phyloP scores from a whole-genome alignment of 2,797 vertebrate genomes.

The Lagodon rhomboides region DNA sequence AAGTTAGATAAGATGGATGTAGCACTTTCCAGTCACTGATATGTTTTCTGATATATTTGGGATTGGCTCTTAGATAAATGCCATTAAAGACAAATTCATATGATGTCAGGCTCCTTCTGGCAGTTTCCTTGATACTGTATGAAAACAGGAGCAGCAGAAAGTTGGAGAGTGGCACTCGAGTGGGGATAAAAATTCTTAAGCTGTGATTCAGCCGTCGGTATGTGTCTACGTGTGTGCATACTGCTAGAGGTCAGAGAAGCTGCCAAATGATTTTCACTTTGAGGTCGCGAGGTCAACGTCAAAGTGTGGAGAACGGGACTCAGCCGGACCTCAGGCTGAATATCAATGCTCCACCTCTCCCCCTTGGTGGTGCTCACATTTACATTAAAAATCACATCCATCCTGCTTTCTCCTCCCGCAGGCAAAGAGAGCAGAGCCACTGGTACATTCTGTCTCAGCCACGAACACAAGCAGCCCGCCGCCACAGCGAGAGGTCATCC shows the following conservation, averaged over 20 bases:
- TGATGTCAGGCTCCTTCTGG: neutral
- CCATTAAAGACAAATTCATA: neutral
- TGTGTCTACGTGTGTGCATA: constrained; percentile 2
- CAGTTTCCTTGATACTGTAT: constrained; percentile 4
- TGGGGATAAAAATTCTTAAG: constrained; percentile 27
- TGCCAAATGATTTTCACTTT: constrained; percentile 64
- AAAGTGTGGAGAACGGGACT: constrained; percentile 43
- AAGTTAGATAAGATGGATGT: no score
- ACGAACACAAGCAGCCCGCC: neutral
- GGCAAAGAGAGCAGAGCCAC: constrained; percentile 30
- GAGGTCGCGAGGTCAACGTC: constrained; percentile 62
- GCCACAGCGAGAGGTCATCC: constrained; percentile 5
- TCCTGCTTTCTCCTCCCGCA: constrained; percentile 51
- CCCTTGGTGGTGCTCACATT: constrained; percentile 51
- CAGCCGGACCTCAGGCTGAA: constrained; percentile 45
- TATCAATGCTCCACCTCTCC: constrained; percentile 63
- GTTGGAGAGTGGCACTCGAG: constrained; percentile 17
- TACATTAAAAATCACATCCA: constrained; percentile 62
- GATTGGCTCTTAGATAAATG: neutral
- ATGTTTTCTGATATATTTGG: no score
- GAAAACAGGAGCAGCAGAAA: constrained; percentile 38
- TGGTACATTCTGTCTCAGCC: neutral
- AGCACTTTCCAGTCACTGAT: no score
- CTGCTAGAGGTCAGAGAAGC: constrained; percentile 57
- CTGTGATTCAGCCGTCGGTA: constrained; percentile 29